Evolutionary conservation across 2,113 vertebrate genomes (phyloP), one percentile per base, ranked within the genome.

Genomic region (Stegastes partitus): DNA sequence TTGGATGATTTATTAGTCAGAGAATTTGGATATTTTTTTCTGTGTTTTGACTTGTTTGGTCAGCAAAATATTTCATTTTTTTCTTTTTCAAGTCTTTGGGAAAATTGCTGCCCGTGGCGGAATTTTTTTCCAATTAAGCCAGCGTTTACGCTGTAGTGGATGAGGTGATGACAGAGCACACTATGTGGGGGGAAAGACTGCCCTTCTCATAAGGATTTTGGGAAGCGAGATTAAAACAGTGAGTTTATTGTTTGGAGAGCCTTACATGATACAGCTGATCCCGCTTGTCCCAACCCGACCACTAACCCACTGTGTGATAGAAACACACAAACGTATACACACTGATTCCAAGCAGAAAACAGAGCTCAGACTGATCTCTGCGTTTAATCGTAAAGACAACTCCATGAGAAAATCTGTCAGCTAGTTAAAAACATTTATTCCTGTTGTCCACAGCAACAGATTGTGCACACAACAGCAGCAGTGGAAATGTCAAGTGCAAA

Each of bases 211-310:
- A 61, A 63, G 66, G 71, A 68, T 87, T 82, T 88, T 82, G 67
- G 68, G 82, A 77, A 74, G 47, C 44, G 64, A 53, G 45, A 84
- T 85, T 82, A 76, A 85, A 87, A 91, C 82, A 90, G 74, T 82
- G 81, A 56, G 77, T 83, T 88, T 88, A 82, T 90, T 89, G 89
- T 92, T 88, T 80, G 54, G 61, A 75, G 65, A 79, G 70, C 28
- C 51, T 67, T 86, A 84, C 82, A 81, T 68, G 85, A 85, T 86
- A 66, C 77, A 83, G 76, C 74, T 74, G 68, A 87, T 75, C 66
- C 67, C 44, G 47, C 55, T 83, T 83, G 63, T 79, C 68, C 39
- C 22, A 75, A 45, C 10, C 58, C n/a, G 18, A 77, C 57, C 74
- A n/a, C 64, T 72, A 54, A 74, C 68, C 68, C 57, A 58, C 34